phyloP scores from a whole-genome alignment of 2,113 vertebrate species.

The Neogale vison region DNA sequence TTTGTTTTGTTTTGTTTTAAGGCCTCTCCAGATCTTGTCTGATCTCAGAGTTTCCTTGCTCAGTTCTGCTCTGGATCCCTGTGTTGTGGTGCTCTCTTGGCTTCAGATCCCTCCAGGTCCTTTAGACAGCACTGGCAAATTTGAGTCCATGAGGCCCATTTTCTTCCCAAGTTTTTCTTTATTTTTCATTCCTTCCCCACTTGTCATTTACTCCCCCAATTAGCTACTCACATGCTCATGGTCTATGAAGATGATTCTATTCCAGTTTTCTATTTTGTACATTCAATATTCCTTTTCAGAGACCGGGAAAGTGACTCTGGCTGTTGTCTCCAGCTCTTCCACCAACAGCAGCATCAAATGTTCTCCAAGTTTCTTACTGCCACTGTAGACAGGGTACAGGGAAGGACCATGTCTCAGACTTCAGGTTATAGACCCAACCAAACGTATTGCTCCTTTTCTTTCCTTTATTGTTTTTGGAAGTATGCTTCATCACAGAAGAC shows the following conservation, averaged over 20 bases:
- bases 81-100: neutral
- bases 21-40: neutral
- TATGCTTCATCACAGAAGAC: neutral
- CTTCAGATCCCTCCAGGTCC: neutral
- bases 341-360: neutral
- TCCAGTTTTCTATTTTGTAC: neutral
- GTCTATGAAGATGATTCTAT: neutral
- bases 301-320: neutral
- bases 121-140: neutral
- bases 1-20: neutral
- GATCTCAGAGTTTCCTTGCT: neutral
- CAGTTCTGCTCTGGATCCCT: neutral
- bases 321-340: neutral
- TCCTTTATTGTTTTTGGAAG: neutral
- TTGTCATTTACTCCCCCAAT: neutral
- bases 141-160: neutral
- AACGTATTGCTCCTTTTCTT: neutral
- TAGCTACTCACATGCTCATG: neutral
- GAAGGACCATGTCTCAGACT: neutral
- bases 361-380: neutral
- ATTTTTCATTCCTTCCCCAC: neutral
- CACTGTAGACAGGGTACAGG: neutral
- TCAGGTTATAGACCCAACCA: neutral
- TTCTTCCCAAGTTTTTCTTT: neutral
- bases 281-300: neutral